These are phyloP conservation scores for Drymodes brunneopygia DNA, from an alignment of 2,113 vertebrate species.

Conservation along the genomic window DNA sequence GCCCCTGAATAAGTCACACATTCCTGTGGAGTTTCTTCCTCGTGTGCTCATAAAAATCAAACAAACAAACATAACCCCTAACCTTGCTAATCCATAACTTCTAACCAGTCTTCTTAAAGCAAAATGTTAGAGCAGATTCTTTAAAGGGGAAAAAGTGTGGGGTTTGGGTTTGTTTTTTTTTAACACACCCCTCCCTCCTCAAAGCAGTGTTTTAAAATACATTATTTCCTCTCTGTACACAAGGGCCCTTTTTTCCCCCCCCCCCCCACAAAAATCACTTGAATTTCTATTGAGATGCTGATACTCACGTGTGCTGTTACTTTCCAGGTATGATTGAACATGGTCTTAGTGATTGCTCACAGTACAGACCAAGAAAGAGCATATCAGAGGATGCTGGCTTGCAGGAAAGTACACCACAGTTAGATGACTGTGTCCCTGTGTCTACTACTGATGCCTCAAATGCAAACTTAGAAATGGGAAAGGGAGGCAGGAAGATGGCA, in stretches of 20 bases:
- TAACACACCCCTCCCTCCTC: no score
- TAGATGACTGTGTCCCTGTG: conserved; percentile 73
- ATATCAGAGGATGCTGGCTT: conserved; percentile 78
- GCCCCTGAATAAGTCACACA: neutral
- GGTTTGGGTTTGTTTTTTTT: neutral
- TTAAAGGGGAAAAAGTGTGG: neutral
- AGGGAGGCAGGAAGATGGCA: neutral
- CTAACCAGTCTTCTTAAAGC: neutral
- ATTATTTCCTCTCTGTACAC: neutral
- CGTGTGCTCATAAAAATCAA: neutral
- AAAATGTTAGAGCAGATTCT: neutral
- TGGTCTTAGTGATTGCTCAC: conserved; percentile 90
- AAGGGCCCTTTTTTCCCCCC: neutral
- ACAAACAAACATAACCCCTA: neutral
- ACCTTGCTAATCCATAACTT: neutral
- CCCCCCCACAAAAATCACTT: neutral
- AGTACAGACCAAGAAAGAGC: conserved; percentile 87
- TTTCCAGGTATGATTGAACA: conserved; percentile 92
- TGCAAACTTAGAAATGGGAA: conserved; percentile 8
- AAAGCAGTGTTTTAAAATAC: neutral
- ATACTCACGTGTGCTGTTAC: neutral
- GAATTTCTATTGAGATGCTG: neutral
- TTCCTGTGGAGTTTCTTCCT: neutral
- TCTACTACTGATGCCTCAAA: conserved; percentile 64
- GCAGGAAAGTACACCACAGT: conserved; percentile 41